Base-by-base conservation (phyloP, 1,140 invertebrate genomes). In the Laupala kohalensis region DNA sequence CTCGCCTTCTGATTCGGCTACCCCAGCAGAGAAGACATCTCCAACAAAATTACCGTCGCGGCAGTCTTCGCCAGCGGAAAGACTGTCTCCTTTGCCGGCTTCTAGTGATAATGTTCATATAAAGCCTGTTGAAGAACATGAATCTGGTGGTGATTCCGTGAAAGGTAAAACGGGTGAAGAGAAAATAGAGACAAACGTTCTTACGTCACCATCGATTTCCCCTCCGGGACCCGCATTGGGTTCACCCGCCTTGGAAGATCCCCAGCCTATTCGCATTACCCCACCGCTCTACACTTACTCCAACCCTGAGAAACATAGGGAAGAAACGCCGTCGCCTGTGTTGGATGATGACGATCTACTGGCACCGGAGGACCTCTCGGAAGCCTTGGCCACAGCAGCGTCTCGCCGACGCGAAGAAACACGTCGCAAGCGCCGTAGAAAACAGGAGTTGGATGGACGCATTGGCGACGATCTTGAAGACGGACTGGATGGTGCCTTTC, bases 221-320 rank as follows among this genome's bases (percentile, higher is more conserved):
- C 37, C 37, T 2, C 37, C 37, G 1, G 37, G 37, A 19, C 37
- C 37, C 9, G 37, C 37, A 9, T 4, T 53, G 77, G 67, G 67
- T 69, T 84, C 84, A n/a, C 83, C 84, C 2, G 74, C 82, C 6
- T 78, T 80, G n/a, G 84, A 84, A 72, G 89, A 90, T 77, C 87
- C 88, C 2, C 84, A 89, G 66, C 89, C 89, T 3, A 86, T 89
- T 73, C 83, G 89, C 74, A 84, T 88, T 53, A 88, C 87, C 12
- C 89, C 90, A 27, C 87, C 89, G 5, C 78, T 90, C 6, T 92
- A 90, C 76, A 91, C 89, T 0, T 92, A 91, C 75, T 91, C 90
- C 0, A 91, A 90, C 79, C 87, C 88, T 2, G 89, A 88, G 74
- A 88, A 87, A 70, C 82, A 84, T 72, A 77, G 83, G 0, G 83